These are phyloP conservation scores for Channa argus DNA, from an alignment of 2,113 vertebrate genomes.

Conservation along the genomic window DNA sequence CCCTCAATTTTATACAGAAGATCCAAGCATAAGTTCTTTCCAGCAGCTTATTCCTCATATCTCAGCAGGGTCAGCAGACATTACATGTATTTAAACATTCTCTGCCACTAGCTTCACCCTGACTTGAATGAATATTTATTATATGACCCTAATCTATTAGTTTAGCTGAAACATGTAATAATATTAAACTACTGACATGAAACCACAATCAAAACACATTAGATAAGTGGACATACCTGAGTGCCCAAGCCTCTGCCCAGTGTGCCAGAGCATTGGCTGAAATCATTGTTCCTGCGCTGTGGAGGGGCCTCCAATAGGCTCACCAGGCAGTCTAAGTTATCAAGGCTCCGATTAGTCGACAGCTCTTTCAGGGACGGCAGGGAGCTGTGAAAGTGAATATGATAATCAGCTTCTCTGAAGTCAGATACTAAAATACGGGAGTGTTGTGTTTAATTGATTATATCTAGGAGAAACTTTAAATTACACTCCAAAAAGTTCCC, in stretches of 20 bases:
- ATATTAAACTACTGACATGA: neutral
- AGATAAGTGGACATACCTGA: constrained; percentile 65
- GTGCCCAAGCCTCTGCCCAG: constrained; percentile 73
- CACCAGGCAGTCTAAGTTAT: constrained; percentile 95
- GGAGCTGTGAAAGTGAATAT: constrained; percentile 70
- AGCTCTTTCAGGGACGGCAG: constrained; percentile 84
- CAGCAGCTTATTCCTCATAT: constrained; percentile 25
- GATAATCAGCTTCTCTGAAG: constrained; percentile 44
- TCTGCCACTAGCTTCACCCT: constrained; percentile 10
- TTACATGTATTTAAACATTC: constrained; percentile 35
- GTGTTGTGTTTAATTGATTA: constrained; percentile 56
- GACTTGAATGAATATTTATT: too few species aligned
- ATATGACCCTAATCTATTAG: neutral
- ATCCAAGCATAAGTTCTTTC: constrained; percentile 15
- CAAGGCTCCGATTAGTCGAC: constrained; percentile 90
- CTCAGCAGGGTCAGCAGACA: constrained; percentile 20
- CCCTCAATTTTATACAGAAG: constrained; percentile 30
- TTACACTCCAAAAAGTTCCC: constrained; percentile 34
- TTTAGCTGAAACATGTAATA: neutral
- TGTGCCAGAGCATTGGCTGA: constrained; percentile 89
- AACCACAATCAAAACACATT: neutral
- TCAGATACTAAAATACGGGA: constrained; percentile 38
- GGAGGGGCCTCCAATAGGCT: constrained; percentile 90
- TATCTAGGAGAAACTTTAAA: constrained; percentile 55
- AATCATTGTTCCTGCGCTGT: constrained; percentile 91